These are phyloP conservation scores for Bombus confusus DNA, from an alignment of 1,140 invertebrate genomes.

Conservation along the genomic window DNA sequence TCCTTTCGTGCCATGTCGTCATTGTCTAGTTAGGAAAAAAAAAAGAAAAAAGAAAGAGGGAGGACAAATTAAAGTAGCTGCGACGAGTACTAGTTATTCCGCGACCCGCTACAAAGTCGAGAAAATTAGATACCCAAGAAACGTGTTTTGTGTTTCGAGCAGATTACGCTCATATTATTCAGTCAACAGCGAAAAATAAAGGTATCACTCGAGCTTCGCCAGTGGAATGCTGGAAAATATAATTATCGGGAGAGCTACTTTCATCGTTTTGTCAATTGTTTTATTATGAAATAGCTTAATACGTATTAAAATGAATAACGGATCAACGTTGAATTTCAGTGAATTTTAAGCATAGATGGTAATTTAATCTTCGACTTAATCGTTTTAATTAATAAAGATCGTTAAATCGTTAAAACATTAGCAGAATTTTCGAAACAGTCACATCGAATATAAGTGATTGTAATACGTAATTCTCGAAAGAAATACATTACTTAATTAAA, in stretches of 20 bases:
- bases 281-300: background rate
- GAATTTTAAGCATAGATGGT: too few species aligned
- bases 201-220: background rate
- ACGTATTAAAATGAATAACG: too few species aligned
- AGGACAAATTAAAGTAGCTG: constrained; percentile 21
- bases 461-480: too few species aligned
- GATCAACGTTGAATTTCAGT: too few species aligned
- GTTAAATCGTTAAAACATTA: too few species aligned
- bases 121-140: constrained; percentile 35
- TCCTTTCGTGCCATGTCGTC: background rate
- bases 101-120: constrained; percentile 36
- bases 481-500: too few species aligned
- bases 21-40: background rate
- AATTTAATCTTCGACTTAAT: too few species aligned
- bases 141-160: constrained; percentile 2
- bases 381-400: too few species aligned
- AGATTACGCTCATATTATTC: background rate
- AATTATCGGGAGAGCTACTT: background rate
- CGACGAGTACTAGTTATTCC: constrained; percentile 26
- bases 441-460: too few species aligned
- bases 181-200: background rate
- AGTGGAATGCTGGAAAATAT: background rate
- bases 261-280: background rate
- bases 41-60: background rate
- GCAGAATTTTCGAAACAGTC: too few species aligned